These are phyloP conservation scores for Nomada fabriciana DNA, from an alignment of 2,888 invertebrate genomes.

Conservation along the genomic window DNA sequence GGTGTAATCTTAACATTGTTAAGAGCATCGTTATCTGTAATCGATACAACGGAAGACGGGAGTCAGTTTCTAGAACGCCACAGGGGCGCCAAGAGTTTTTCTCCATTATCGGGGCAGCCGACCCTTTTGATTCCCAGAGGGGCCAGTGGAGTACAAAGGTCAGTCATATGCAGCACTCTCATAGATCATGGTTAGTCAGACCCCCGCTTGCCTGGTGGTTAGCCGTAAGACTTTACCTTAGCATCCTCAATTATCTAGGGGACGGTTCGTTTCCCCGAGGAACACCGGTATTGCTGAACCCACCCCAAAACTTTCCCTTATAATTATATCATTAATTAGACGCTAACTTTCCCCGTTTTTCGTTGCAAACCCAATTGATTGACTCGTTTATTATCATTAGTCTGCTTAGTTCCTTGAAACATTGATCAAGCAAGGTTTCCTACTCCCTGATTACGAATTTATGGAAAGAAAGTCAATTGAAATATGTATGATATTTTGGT, in stretches of 20 bases:
- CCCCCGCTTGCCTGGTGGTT: constrained; percentile 64
- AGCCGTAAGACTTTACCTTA: constrained; percentile 76
- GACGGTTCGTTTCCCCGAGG: constrained; percentile 69
- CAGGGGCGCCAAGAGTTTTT: constrained; percentile 69
- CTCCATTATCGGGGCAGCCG: constrained; percentile 71
- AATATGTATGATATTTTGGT: neutral
- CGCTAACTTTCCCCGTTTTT: constrained; percentile 69
- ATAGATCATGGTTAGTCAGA: constrained; percentile 81
- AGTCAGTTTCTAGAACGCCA: constrained; percentile 54
- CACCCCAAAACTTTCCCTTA: constrained; percentile 77
- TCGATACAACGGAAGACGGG: constrained; percentile 55
- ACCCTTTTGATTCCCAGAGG: constrained; percentile 75
- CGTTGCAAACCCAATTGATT: constrained; percentile 16
- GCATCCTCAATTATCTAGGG: constrained; percentile 80
- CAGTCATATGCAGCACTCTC: constrained; percentile 79
- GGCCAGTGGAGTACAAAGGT: constrained; percentile 77
- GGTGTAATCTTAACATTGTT: constrained; percentile 57
- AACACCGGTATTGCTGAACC: constrained; percentile 63
- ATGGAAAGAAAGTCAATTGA: neutral
- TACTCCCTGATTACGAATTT: neutral
- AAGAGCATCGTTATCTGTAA: constrained; percentile 63
- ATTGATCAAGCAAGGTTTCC: neutral
- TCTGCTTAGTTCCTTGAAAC: neutral
- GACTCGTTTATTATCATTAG: constrained; percentile 21
- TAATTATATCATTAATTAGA: constrained; percentile 82